phyloP scores from a whole-genome alignment of 2,797 vertebrate genomes.

The Catharus ustulatus region DNA sequence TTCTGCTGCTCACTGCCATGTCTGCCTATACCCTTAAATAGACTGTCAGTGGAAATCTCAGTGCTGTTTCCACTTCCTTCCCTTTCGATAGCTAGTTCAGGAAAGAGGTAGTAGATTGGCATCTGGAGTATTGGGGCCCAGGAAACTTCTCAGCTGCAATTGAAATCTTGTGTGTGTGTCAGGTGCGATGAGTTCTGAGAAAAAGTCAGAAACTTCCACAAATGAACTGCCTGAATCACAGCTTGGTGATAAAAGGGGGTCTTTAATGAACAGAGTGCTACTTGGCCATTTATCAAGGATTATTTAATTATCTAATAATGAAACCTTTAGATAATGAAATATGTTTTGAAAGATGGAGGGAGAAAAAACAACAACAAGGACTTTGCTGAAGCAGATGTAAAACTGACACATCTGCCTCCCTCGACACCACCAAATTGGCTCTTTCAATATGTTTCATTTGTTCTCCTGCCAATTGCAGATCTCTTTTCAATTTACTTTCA shows the following conservation, averaged over 20 bases:
- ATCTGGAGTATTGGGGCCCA: neutral
- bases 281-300: slow-evolving; percentile 7
- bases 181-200: neutral
- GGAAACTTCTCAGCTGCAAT: slow-evolving; percentile 26
- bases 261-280: neutral
- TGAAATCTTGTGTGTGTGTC: slow-evolving; percentile 28
- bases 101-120: slow-evolving; percentile 21
- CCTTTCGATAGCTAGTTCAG: neutral
- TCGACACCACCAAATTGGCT: slow-evolving; percentile 20
- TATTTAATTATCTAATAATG: slow-evolving; percentile 44
- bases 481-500: slow-evolving; percentile 51
- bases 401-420: slow-evolving; percentile 54
- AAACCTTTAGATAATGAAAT: slow-evolving; percentile 19
- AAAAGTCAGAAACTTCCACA: neutral
- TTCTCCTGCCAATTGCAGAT: slow-evolving; percentile 63
- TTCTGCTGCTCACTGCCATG: neutral
- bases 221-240: neutral
- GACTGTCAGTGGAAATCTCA: neutral
- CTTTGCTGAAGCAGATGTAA: slow-evolving; percentile 47
- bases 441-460: slow-evolving; percentile 59
- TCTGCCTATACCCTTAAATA: neutral
- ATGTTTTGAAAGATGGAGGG: neutral
- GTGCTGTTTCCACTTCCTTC: neutral
- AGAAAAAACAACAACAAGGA: neutral
- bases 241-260: neutral